phyloP scores from a whole-genome alignment of 2,888 invertebrate species.

The Tridacna gigas region DNA sequence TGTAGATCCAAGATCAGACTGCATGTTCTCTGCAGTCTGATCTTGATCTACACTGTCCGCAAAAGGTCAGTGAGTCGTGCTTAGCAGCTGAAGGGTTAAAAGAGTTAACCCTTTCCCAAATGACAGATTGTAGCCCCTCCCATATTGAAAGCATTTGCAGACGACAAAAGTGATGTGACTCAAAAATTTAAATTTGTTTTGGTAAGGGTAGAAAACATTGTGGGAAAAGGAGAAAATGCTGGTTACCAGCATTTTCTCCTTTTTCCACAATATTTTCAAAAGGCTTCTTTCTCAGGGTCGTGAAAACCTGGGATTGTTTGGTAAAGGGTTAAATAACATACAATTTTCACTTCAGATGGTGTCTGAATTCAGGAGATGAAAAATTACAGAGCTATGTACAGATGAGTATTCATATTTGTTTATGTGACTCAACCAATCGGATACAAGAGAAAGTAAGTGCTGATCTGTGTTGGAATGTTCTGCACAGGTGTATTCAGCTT shows the following conservation, averaged over 20 bases:
- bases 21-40: too few relatives aligned
- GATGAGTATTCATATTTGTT: slow-evolving; percentile 72
- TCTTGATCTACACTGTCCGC: too few relatives aligned
- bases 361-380: slow-evolving; percentile 45
- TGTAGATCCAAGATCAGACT: too few relatives aligned
- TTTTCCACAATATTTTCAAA: background rate
- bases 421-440: slow-evolving; percentile 34
- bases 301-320: background rate
- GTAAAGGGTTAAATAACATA: background rate
- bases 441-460: background rate
- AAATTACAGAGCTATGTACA: slow-evolving; percentile 68
- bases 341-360: background rate
- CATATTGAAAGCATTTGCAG: too few relatives aligned
- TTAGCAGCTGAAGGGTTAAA: too few relatives aligned
- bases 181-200: too few relatives aligned
- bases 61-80: too few relatives aligned
- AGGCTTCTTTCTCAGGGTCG: background rate
- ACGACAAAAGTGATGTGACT: too few relatives aligned
- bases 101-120: too few relatives aligned
- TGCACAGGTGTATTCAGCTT: slow-evolving; percentile 36
- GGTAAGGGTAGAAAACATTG: background rate
- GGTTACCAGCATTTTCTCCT: background rate
- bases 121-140: too few relatives aligned
- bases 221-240: background rate
- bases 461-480: slow-evolving; percentile 32